Percentiles rank a stretch among this genome's conserved stretches.
Conservation (phyloP, 2,797 vertebrate species). For the Catharus ustulatus region DNA sequence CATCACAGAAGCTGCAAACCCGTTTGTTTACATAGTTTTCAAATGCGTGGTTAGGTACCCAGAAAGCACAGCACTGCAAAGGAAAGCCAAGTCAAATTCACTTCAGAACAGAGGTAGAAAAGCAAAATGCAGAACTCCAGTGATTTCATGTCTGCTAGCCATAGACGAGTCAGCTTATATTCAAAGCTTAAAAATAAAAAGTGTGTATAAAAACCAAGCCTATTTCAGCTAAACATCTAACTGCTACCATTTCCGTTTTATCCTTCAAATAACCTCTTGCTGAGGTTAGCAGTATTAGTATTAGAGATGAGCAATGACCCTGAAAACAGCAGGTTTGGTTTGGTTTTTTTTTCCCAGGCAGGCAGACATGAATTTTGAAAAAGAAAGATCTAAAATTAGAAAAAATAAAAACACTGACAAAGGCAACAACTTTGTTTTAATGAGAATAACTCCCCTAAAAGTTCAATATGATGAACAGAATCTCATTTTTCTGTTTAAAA, state of each 20-base stretch:
- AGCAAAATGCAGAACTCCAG: constrained; percentile 25
- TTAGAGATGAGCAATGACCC: not conserved
- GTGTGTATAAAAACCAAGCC: not conserved
- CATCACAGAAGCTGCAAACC: constrained; percentile 31
- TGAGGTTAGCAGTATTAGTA: not conserved
- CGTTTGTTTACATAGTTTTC: not conserved
- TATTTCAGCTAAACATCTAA: not conserved
- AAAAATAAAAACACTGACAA: not conserved
- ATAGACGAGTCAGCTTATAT: not conserved
- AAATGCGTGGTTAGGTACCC: constrained; percentile 43
- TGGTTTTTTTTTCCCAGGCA: not conserved
- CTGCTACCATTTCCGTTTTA: not conserved
- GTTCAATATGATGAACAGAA: constrained; percentile 8
- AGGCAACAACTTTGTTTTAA: constrained; percentile 18
- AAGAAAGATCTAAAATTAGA: constrained; percentile 8
- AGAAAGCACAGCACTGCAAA: constrained; percentile 65
- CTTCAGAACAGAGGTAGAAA: constrained; percentile 55
- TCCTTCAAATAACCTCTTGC: not conserved
- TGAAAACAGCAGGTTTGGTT: not conserved
- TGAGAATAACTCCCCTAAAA: constrained; percentile 40
- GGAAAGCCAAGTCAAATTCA: constrained; percentile 61
- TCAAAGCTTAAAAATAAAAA: constrained; percentile 4
- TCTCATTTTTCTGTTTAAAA: constrained; percentile 52
- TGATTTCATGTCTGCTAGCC: constrained; percentile 61
- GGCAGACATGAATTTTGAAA: constrained; percentile 54